Evolutionary conservation across 2,797 vertebrate genomes (phyloP), one percentile per base, ranked within the genome.

Genomic region (Melanotaenia nigrans): DNA sequence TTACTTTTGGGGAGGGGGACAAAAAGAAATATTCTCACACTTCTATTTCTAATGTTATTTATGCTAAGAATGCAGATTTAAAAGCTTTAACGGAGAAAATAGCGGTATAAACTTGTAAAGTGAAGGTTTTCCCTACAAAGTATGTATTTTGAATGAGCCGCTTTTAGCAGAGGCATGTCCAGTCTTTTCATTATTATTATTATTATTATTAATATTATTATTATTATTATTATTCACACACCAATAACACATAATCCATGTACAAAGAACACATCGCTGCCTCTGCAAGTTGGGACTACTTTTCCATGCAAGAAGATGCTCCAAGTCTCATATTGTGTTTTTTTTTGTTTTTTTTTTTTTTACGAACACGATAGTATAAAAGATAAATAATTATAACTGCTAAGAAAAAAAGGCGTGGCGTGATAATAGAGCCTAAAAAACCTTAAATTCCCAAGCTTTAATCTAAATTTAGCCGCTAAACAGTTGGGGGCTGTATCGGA

Each of bases 271-370:
- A 57, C 67, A 40, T 25, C 13, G 18, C 61, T 32, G 57, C 75
- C 63, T 74, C 60, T 35, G 32, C 14, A 12, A 2, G 47, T 0
- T 36, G 22, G 58, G 16, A 76, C n/a, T 64, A 75, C 67, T 72
- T 49, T 73, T 61, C 74, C 12, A 75, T 78, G 71, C 49, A 68
- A 40, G 20, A 65, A 62, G 25, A 71, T 71, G 55, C 67, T 33
- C 13, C 32, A 30, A 5, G 18, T 5, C 35, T 49, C 0, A 63
- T 66, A 45, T n/a, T 18, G 9, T 18, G 13, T 20, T 10, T 25
- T 13, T 22, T 7, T 13, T 9, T 30, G 4, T 30, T 30, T 4
- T 30, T 4, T 30, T 30, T 4, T 30, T 30, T 30, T 30, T 0
- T 53, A 55, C 28, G 54, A 24, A 33, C 3, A 1, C 20, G 1